phyloP scores from a whole-genome alignment of 2,888 invertebrate species.

The Epinotia nisella region DNA sequence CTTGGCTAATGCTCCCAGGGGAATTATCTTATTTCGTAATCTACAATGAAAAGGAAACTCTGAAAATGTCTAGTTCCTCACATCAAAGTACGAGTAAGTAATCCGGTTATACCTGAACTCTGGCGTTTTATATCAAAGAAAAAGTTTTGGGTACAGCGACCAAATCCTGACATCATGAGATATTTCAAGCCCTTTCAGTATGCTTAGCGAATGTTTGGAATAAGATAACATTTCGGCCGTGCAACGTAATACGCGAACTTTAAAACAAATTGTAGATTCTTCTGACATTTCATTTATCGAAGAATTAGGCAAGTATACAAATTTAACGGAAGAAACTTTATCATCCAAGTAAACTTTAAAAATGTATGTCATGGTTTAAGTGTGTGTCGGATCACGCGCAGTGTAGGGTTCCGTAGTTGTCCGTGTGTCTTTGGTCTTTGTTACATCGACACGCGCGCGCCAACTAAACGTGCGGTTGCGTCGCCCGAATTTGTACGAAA shows the following conservation, averaged over 20 bases:
- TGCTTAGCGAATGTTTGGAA: slow-evolving; percentile 18
- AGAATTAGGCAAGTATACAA: slow-evolving; percentile 15
- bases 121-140: slow-evolving; percentile 37
- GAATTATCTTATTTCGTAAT: slow-evolving; percentile 33
- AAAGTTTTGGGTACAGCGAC: slow-evolving; percentile 39
- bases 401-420: no score
- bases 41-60: slow-evolving; percentile 35
- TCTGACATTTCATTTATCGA: slow-evolving; percentile 11
- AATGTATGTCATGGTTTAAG: no score
- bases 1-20: neutral
- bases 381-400: no score
- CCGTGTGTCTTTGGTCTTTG: no score
- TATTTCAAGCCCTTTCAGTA: slow-evolving; percentile 38
- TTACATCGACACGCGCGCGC: no score
- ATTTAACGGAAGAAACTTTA: slow-evolving; percentile 17
- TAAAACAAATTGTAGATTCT: slow-evolving; percentile 11
- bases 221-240: slow-evolving; percentile 17
- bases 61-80: slow-evolving; percentile 20
- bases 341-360: slow-evolving; percentile 7
- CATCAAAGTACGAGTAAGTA: slow-evolving; percentile 20
- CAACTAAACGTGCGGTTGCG: no score
- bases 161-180: slow-evolving; percentile 39
- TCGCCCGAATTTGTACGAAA: no score
- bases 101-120: slow-evolving; percentile 17
- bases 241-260: slow-evolving; percentile 8